Evolutionary conservation across 2,113 vertebrate genomes (phyloP), one percentile per base, ranked within the genome.

Genomic region (Parus major): DNA sequence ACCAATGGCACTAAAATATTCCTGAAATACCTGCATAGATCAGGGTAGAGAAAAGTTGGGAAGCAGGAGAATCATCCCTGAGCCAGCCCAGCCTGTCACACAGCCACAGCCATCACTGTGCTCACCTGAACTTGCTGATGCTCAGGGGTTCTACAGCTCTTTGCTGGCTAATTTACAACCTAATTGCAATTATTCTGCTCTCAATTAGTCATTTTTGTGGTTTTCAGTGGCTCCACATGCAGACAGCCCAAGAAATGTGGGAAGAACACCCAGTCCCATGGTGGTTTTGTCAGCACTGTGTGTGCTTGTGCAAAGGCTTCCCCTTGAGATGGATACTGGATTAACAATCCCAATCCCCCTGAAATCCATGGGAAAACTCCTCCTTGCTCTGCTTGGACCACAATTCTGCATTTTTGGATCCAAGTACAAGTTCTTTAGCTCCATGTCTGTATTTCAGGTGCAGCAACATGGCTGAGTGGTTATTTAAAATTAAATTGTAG

Each of bases 61-160:
- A 21, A 25, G 57, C 33, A 46, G 83, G 47, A 56, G 39, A 2
- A 65, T 10, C 42, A 4, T 5, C 7, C 36, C 55, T 15, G 50
- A 10, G 35, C 36, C 52, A 21, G 35, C 53, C 31, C 24, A 63
- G 52, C 7, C 20, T 1, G 5, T 2, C 3, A 0, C 2, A 13
- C 1, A 41, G 56, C 5, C 68, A 19, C 2, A 2, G 33, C 46
- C 41, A 7, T 12, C 23, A 21, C 44, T 0, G 16, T 12, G 2
- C 55, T 39, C 9, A 19, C 33, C 50, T 36, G 41, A 29, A 8
- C 17, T 2, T 6, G 8, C 61, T 6, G 41, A 8, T 9, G 46
- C 21, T 6, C 70, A 11, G 66, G 31, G 8, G 15, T 15, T 59
- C 10, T 6, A 19, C 66, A 4, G 59, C 7, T 2, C 68, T 72